A percentile compares a stretch with the other conserved stretches of the same genome.
phyloP scores from a whole-genome alignment of 2,797 vertebrate genomes.

The Leuciscus waleckii region DNA sequence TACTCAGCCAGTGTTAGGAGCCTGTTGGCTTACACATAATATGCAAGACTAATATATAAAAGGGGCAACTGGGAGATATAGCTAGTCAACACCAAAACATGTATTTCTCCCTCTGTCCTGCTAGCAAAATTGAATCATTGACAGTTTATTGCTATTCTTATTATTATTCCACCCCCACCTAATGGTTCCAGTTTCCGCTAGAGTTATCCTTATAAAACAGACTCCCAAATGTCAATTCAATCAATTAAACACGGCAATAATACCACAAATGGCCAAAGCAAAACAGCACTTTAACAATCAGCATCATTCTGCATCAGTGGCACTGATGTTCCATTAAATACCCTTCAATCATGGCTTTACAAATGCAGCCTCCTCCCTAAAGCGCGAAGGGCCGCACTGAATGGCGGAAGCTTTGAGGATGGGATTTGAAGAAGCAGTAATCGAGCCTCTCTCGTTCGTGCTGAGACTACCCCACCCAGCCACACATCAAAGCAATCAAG shows the following conservation, averaged over 20 bases:
- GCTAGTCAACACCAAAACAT: not conserved
- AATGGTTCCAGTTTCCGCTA: not conserved
- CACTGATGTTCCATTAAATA: conserved; percentile 57
- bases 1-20: not conserved
- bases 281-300: conserved; percentile 53
- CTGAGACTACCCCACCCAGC: conserved; percentile 50
- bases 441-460: conserved; percentile 52
- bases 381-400: conserved; percentile 28
- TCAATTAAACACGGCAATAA: conserved; percentile 47
- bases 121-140: conserved; percentile 13
- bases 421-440: conserved; percentile 61
- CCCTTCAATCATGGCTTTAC: conserved; percentile 53
- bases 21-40: not conserved
- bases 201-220: conserved; percentile 38
- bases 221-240: conserved; percentile 51
- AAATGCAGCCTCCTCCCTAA: conserved; percentile 51
- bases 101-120: not conserved
- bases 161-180: conserved; percentile 22
- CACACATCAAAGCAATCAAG: conserved; percentile 64
- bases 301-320: conserved; percentile 47
- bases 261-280: conserved; percentile 46
- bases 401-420: conserved; percentile 51
- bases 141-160: not conserved
- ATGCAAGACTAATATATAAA: not conserved
- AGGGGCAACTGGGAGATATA: conserved; percentile 1